A percentile compares a stretch with the other conserved stretches of the same genome.
Conservation (phyloP, 2,113 vertebrate species). For the Serinus canaria region DNA sequence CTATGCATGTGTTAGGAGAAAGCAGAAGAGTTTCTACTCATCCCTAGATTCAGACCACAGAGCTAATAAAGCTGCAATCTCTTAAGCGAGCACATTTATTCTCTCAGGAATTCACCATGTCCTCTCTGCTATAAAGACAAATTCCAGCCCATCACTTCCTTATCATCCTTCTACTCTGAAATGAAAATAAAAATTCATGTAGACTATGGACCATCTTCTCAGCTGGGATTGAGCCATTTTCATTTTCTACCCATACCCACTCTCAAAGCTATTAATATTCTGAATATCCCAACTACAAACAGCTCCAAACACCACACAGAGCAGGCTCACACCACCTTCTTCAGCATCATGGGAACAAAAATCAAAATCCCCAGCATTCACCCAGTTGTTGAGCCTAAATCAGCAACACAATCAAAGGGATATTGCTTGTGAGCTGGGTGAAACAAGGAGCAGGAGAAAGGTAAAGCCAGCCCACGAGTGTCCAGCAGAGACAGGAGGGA, state of each 20-base stretch:
- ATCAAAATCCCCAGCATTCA: neutral
- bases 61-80: conserved; percentile 16
- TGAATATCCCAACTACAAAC: neutral
- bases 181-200: conserved; percentile 23
- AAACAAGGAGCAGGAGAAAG: neutral
- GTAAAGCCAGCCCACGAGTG: neutral
- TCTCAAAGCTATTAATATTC: conserved; percentile 9
- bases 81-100: conserved; percentile 11
- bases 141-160: conserved; percentile 7
- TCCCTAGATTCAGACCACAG: neutral
- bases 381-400: neutral
- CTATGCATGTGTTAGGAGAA: neutral
- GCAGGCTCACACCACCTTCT: neutral
- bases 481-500: neutral
- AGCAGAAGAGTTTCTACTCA: neutral
- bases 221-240: neutral
- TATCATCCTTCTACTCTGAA: neutral
- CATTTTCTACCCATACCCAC: neutral
- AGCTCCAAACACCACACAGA: neutral
- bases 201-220: neutral
- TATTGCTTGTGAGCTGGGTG: neutral
- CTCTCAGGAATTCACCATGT: neutral
- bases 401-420: neutral
- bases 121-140: neutral
- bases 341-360: neutral